A percentile compares a stretch with the other conserved stretches of the same genome.
Evolutionary conservation across 2,888 invertebrate genomes (phyloP).

Genomic region (Malthinus flaveolus): DNA sequence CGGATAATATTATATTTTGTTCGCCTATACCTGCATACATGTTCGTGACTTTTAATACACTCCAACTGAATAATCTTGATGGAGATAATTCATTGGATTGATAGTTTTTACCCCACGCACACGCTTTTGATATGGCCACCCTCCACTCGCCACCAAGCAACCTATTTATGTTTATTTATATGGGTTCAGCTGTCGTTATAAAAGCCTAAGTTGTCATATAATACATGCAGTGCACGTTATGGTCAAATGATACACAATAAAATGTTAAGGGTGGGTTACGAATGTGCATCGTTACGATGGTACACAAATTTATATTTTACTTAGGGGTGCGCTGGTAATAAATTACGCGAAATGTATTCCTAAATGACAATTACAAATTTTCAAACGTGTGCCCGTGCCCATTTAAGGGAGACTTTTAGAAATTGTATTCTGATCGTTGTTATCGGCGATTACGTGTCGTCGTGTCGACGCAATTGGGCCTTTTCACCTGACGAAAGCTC

Average conservation of each 20-base stretch:
- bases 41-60: constrained; percentile 16
- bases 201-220: constrained; percentile 33
- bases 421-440: no score
- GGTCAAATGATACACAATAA: constrained; percentile 33
- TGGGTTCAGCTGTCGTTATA: constrained; percentile 36
- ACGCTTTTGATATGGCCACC: constrained; percentile 28
- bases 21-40: not conserved
- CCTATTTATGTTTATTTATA: constrained; percentile 37
- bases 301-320: no score
- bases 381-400: no score
- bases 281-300: constrained; percentile 17
- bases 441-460: no score
- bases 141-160: constrained; percentile 32
- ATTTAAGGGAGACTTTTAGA: no score
- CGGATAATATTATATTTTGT: not conserved
- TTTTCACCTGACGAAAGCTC: no score
- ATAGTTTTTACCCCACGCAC: constrained; percentile 28
- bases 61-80: constrained; percentile 17
- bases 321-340: no score
- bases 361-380: no score
- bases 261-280: constrained; percentile 17
- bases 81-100: constrained; percentile 24
- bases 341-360: no score
- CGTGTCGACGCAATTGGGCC: no score
- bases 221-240: constrained; percentile 33